These are phyloP conservation scores for Felis catus DNA, from an alignment of 2,113 vertebrate genomes.

Conservation along the genomic window F.catus_Fca126_mat1.0 CM031420.1:111329501-111330000, in stretches of 20 bases:
- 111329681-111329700: neutral
- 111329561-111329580: neutral
- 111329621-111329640: neutral
- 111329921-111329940: neutral
- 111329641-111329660: neutral
- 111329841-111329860: neutral
- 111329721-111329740: neutral
- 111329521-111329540: neutral
- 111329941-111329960: neutral
- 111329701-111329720: neutral
- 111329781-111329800: neutral
- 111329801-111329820: neutral
- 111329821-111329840: neutral
- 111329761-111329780: neutral
- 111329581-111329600: neutral
- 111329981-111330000: neutral
- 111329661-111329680: neutral
- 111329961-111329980: neutral
- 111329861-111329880: neutral
- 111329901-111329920: neutral
- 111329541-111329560: neutral
- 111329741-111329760: neutral
- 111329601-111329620: neutral
- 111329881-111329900: neutral
- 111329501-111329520: neutral